A percentile compares a stretch with the other conserved stretches of the same genome.
These are phyloP conservation scores for Andrena dorsata DNA, from an alignment of 2,888 invertebrate genomes.

Conservation along the genomic window DNA sequence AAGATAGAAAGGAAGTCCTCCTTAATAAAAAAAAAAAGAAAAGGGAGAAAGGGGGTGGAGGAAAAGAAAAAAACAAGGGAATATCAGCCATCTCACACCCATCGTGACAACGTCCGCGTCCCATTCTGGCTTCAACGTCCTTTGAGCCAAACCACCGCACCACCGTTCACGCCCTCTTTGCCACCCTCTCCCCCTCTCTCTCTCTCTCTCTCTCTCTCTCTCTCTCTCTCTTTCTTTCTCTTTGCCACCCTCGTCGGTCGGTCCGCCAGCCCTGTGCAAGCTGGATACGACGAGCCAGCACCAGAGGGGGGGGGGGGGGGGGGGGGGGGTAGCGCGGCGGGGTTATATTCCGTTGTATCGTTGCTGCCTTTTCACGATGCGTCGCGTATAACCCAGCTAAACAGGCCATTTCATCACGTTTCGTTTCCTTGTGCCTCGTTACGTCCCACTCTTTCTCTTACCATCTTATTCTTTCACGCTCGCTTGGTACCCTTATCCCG, in stretches of 20 bases:
- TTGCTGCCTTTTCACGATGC: slow-evolving; percentile 70
- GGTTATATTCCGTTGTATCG: slow-evolving; percentile 63
- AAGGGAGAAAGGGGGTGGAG: background rate
- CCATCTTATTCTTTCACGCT: slow-evolving; percentile 42
- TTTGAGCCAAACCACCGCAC: slow-evolving; percentile 71
- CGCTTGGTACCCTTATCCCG: slow-evolving; percentile 27
- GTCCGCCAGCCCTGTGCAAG: slow-evolving; percentile 37
- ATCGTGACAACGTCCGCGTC: slow-evolving; percentile 67
- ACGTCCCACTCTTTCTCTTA: slow-evolving; percentile 40
- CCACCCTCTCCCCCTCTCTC: slow-evolving; percentile 25
- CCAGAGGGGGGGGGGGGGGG: too few species aligned
- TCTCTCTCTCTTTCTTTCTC: too few species aligned
- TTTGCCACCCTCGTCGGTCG: slow-evolving; percentile 53
- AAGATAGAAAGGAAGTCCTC: slow-evolving; percentile 39
- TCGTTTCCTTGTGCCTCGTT: slow-evolving; percentile 61
- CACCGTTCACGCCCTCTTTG: slow-evolving; percentile 63
- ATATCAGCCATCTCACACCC: slow-evolving; percentile 71
- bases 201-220: slow-evolving; percentile 27
- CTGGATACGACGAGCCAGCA: slow-evolving; percentile 47
- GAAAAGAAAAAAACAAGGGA: slow-evolving; percentile 60
- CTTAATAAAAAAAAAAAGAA: slow-evolving; percentile 32
- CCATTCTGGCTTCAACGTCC: slow-evolving; percentile 71
- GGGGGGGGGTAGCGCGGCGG: slow-evolving; percentile 21
- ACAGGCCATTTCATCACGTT: slow-evolving; percentile 73
- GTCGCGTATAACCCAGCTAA: slow-evolving; percentile 65